Evolutionary conservation across 1,140 invertebrate species (phyloP), one percentile per base, ranked within the genome.

Genomic region (Eumeta japonica): DNA sequence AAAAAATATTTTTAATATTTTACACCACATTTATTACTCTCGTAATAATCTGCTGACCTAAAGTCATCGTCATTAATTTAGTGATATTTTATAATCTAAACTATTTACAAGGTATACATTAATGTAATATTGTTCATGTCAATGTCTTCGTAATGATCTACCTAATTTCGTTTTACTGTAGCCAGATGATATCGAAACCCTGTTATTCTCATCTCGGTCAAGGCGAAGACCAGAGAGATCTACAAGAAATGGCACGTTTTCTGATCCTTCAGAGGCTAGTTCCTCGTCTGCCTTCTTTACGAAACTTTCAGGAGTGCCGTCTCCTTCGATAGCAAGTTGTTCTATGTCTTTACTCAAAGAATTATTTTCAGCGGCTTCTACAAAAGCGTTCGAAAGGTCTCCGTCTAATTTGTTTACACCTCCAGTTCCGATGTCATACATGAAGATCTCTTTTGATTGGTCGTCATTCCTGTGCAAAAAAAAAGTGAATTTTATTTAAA

Each of bases 301-400:
- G 41, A 77, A 74, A 36, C 59, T 58, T 48, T 76, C 67, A n/a
- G 73, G 65, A n/a, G 57, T 76, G 14, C 79, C 79, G 39, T 73
- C 75, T 40, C 80, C 80, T 52, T 79, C 63, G 14, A 81, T 79
- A 24, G 80, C 75, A 10, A 81, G 55, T 48, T 79, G 77, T 43
- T 85, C 82, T 42, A 83, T 70, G 45, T 84, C 81, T 64, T 83
- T 79, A 45, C 80, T 83, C 35, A 82, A 76, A n/a, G 85, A 81
- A 60, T 89, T 89, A 45, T 87, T 88, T 67, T 89, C 85, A 27
- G 87, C 88, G 20, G 89, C 88, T 58, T 89, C 85, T 3, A 90
- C 87, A 51, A 90, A 90, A 27, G 88, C 84, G 29, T 85, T 81
- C 1, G 87, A 89, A 13, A 92, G 70, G 50, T 88, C 86, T 1